Evolutionary conservation across 2,797 vertebrate genomes (phyloP).

Genomic region (Spinus olivaceus): DNA sequence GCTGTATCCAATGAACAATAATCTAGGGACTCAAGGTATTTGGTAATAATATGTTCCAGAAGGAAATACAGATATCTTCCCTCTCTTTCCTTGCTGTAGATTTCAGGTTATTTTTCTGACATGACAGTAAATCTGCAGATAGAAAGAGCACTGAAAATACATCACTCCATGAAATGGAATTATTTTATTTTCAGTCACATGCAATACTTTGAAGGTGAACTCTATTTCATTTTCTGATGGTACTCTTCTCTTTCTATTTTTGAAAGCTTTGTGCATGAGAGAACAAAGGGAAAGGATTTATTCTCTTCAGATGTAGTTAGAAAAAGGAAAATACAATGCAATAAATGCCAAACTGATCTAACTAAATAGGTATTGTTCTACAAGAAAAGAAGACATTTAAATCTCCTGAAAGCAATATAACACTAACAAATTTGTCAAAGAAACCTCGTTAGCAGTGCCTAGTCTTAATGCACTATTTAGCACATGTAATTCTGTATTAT

Average conservation of each 20-base stretch:
- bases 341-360: not conserved
- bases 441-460: not conserved
- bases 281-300: conserved; percentile 51
- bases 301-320: conserved; percentile 19
- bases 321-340: conserved; percentile 26
- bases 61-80: not conserved
- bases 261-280: conserved; percentile 29
- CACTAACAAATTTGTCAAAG: not conserved
- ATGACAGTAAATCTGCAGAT: conserved; percentile 41
- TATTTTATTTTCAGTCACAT: conserved; percentile 65
- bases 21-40: not conserved
- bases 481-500: not conserved
- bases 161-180: conserved; percentile 60
- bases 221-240: conserved; percentile 60
- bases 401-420: not conserved
- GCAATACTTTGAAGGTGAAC: conserved; percentile 56
- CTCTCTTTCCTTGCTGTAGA: not conserved
- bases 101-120: conserved; percentile 52
- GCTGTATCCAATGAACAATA: not conserved
- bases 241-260: not conserved
- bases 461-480: not conserved
- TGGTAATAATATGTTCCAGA: not conserved
- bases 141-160: conserved; percentile 54
- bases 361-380: conserved; percentile 42
- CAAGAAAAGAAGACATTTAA: not conserved